Evolutionary conservation across 1,140 invertebrate genomes (phyloP).

Genomic region (Carcinoscorpius rotundicauda): DNA sequence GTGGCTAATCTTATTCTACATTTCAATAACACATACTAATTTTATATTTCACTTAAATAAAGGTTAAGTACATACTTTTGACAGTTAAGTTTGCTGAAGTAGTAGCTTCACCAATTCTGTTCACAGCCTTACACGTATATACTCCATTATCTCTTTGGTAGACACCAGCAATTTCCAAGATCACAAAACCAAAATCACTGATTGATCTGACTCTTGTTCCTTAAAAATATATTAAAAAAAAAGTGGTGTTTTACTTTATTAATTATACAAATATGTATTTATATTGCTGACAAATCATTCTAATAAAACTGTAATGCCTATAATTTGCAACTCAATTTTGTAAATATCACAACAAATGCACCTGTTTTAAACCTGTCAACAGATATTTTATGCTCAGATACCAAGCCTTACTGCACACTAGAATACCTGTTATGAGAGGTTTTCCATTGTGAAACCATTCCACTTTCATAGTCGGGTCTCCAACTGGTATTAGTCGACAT

Average conservation of each 20-base stretch:
- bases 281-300: constrained; percentile 51
- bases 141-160: constrained; percentile 76
- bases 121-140: constrained; percentile 79
- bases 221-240: constrained; percentile 39
- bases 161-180: constrained; percentile 75
- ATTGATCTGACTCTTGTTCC: constrained; percentile 87
- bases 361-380: too few species aligned
- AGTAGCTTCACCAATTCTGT: constrained; percentile 75
- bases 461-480: constrained; percentile 81
- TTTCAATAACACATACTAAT: too few species aligned
- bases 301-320: constrained; percentile 29
- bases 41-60: too few species aligned
- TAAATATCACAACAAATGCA: too few species aligned
- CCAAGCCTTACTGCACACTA: too few species aligned
- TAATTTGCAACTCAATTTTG: too few species aligned
- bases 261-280: too few species aligned
- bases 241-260: too few species aligned
- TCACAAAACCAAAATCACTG: constrained; percentile 89
- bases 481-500: constrained; percentile 70
- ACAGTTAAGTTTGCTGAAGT: constrained; percentile 74
- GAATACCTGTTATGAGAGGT: constrained; percentile 53
- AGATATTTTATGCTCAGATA: too few species aligned
- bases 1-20: too few species aligned
- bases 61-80: constrained; percentile 16
- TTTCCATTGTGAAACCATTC: constrained; percentile 97